Conservation (phyloP, 2,888 invertebrate species). For the Linyphia triangularis region DNA sequence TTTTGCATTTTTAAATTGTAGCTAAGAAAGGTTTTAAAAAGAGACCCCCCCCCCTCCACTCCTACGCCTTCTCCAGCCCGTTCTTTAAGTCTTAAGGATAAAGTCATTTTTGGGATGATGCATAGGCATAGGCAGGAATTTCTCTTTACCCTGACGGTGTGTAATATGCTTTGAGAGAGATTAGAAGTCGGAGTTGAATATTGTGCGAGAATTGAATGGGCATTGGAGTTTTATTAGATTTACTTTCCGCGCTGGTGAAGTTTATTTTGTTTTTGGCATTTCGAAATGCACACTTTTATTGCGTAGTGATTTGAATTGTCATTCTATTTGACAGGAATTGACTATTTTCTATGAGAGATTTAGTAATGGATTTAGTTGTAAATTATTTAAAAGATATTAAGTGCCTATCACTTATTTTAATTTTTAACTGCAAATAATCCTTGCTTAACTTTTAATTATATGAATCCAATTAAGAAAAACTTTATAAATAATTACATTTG, state of each 20-base stretch:
- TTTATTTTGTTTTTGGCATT: no score
- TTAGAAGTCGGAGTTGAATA: slow-evolving; percentile 9
- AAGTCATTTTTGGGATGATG: slow-evolving; percentile 35
- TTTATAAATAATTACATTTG: no score
- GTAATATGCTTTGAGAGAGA: slow-evolving; percentile 20
- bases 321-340: no score
- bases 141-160: not conserved
- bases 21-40: slow-evolving; percentile 4
- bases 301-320: no score
- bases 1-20: slow-evolving; percentile 55
- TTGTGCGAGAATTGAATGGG: slow-evolving; percentile 6
- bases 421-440: no score
- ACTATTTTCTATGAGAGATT: no score
- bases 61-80: not conserved
- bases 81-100: slow-evolving; percentile 11
- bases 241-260: not conserved
- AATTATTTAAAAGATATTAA: no score
- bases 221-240: not conserved
- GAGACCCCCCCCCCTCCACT: not conserved
- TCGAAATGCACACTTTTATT: no score
- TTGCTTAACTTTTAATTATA: no score
- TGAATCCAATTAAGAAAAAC: no score
- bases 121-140: slow-evolving; percentile 16
- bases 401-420: no score
- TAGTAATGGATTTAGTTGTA: no score